Base-by-base conservation (phyloP, 2,797 vertebrate species). In the Peromyscus aztecus region DNA sequence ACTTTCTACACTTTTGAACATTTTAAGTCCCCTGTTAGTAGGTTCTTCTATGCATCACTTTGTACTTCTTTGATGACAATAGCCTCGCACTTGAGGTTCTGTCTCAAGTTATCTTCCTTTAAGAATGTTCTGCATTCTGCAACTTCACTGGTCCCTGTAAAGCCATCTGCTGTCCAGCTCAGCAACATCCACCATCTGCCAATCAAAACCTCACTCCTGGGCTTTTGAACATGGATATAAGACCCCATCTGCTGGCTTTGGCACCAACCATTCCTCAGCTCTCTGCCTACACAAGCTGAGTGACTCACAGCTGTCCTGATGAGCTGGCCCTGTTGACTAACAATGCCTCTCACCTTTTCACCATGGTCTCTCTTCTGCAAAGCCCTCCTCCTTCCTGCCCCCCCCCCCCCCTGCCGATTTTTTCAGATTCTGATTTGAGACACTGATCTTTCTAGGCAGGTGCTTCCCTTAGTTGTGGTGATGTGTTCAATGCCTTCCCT, bases 221-320 rank as follows among this genome's bases (percentile, higher is more conserved):
- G 57, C 46, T 29, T n/a, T 5, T 10, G 34, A 55, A 29, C 10
- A 13, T 1, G 52, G 31, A 0, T 46, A 10, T 2, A 12, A 84
- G 19, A 65, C 4, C 63, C 11, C 6, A 1, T 46, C 46, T 49
- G 49, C 24, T 19, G 16, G 6, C 43, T 40, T 89, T 9, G 29
- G 27, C 6, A 2, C 40, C 12, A 7, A n/a, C 0, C 1, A 0
- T 10, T 29, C 55, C 0, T 1, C 29, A 43, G 63, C 2, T 52
- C 34, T 43, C 24, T 21, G 27, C 71, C 40, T 80, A 14, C 13
- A 40, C 71, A 24, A 7, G 31, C n/a, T 0, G 7, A 71, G 29
- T 14, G 31, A 31, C 63, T 59, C 46, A 8, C 19, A 0, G 2
- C 23, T 24, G 46, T 5, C 24, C 16, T 52, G 2, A 2, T 27